Conservation (phyloP, 2,888 invertebrate genomes). For the Coronaproctus castanopsis region DNA sequence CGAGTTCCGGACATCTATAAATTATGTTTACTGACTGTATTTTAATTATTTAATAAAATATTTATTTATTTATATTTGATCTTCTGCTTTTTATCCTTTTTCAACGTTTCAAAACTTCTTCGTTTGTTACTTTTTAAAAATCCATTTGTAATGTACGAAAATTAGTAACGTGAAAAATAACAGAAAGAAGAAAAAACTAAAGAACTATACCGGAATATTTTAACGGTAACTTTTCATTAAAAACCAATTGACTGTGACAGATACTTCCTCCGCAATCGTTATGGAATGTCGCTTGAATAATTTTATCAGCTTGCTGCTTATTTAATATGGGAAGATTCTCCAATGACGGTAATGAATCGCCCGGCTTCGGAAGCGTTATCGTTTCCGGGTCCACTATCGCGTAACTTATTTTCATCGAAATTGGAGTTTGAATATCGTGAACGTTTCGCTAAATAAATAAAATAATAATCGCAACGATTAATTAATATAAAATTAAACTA, state of each 20-base stretch:
- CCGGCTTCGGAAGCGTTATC: constrained; percentile 25
- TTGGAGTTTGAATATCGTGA: constrained; percentile 69
- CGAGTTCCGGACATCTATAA: too few relatives aligned
- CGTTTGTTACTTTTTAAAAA: too few relatives aligned
- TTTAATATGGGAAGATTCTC: constrained; percentile 72
- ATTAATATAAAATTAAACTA: too few relatives aligned
- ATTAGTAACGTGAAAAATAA: neutral
- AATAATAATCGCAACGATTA: neutral
- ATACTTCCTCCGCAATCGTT: constrained; percentile 77
- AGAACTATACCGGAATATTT: neutral
- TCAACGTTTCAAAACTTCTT: too few relatives aligned
- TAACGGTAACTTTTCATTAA: constrained; percentile 40
- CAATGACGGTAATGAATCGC: constrained; percentile 41
- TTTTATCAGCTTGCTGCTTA: constrained; percentile 57
- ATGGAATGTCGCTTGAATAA: constrained; percentile 66
- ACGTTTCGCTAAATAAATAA: constrained; percentile 41
- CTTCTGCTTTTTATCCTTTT: too few relatives aligned
- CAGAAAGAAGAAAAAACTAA: constrained; percentile 2
- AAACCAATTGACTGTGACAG: constrained; percentile 60
- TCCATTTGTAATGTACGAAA: too few relatives aligned
- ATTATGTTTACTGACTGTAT: too few relatives aligned
- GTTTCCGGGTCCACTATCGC: constrained; percentile 46
- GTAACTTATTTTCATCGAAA: constrained; percentile 56
- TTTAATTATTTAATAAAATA: too few relatives aligned
- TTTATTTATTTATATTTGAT: too few relatives aligned